phyloP scores from a whole-genome alignment of 1,140 invertebrate species.

The Hesperophylax magnus region DNA sequence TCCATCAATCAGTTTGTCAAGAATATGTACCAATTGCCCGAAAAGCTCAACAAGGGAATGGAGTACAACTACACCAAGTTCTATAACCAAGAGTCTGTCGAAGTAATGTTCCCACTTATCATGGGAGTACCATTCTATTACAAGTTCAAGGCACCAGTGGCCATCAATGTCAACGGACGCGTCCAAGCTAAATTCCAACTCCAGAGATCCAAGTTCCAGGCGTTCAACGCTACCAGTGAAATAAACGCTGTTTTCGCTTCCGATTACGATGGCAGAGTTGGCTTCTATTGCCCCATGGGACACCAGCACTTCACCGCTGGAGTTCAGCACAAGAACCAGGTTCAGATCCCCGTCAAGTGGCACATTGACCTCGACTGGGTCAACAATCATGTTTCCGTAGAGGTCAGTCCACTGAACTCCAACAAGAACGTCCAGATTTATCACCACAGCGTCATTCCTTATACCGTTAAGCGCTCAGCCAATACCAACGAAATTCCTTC shows the following conservation, averaged over 20 bases:
- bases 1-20: slow-evolving; percentile 67
- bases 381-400: slow-evolving; percentile 64
- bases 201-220: slow-evolving; percentile 55
- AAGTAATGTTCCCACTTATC: slow-evolving; percentile 75
- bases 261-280: slow-evolving; percentile 72
- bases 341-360: slow-evolving; percentile 69
- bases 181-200: slow-evolving; percentile 59
- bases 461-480: slow-evolving; percentile 71
- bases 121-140: slow-evolving; percentile 78
- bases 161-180: slow-evolving; percentile 66
- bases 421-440: slow-evolving; percentile 69
- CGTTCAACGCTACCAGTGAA: slow-evolving; percentile 64
- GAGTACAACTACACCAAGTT: slow-evolving; percentile 73
- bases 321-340: slow-evolving; percentile 71
- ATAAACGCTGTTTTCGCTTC: slow-evolving; percentile 66
- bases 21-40: slow-evolving; percentile 60
- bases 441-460: slow-evolving; percentile 74
- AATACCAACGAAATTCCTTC: slow-evolving; percentile 67
- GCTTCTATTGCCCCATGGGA: slow-evolving; percentile 76
- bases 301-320: slow-evolving; percentile 73
- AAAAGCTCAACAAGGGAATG: slow-evolving; percentile 64
- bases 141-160: slow-evolving; percentile 71
- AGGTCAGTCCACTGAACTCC: slow-evolving; percentile 66
- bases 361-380: slow-evolving; percentile 64
- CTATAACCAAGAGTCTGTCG: slow-evolving; percentile 68